A percentile compares a stretch with the other conserved stretches of the same genome.
These are phyloP conservation scores for Oreochromis grahami DNA, from an alignment of 2,797 vertebrate species.

Conservation along the genomic window DNA sequence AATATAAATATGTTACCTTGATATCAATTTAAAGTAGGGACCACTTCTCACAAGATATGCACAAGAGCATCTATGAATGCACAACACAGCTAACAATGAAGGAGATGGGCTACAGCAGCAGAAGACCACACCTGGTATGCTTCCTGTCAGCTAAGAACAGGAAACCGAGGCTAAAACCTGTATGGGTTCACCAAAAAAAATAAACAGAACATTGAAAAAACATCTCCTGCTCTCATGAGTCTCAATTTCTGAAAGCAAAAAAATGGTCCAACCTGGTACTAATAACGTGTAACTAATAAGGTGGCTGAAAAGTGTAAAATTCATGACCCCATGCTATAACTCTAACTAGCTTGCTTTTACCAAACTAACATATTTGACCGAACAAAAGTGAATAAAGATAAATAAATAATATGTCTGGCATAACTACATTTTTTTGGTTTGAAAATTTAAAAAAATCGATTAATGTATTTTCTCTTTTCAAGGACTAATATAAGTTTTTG, in stretches of 20 bases:
- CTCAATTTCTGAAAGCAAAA: background rate
- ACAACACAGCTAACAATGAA: background rate
- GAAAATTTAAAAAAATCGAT: fast-evolving
- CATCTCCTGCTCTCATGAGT: background rate
- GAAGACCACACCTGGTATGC: background rate
- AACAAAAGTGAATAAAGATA: background rate
- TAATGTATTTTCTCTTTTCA: background rate
- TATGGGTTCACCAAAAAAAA: background rate
- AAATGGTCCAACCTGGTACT: background rate
- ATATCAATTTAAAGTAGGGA: background rate
- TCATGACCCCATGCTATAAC: background rate
- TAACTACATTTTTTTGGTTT: background rate
- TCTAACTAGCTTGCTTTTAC: background rate
- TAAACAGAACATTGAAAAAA: background rate
- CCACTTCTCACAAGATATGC: background rate
- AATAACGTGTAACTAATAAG: background rate
- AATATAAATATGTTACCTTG: background rate
- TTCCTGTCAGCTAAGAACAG: background rate
- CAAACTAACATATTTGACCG: background rate
- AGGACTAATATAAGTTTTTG: background rate
- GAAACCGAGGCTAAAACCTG: background rate
- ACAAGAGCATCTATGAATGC: background rate
- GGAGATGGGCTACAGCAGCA: background rate
- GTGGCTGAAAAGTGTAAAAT: background rate
- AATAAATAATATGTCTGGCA: background rate